Percentiles rank a stretch among this genome's conserved stretches.
These are phyloP conservation scores for Bolborhynchus lineola DNA, from an alignment of 2,113 vertebrate species.

Conservation along the genomic window DNA sequence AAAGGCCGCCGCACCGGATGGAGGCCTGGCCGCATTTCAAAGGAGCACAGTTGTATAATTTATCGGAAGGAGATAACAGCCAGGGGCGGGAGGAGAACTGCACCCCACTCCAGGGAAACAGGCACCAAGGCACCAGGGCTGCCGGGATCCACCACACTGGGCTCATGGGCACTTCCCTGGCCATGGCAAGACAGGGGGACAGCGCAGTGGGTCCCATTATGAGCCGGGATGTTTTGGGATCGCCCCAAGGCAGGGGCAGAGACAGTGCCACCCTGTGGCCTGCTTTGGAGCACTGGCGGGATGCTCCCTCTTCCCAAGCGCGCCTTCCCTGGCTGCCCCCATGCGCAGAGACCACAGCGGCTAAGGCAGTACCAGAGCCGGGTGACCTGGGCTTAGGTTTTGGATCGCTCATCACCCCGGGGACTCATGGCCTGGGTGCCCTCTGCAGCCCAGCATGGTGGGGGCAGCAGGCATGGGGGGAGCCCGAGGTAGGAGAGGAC, in stretches of 20 bases:
- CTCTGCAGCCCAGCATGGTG: background rate
- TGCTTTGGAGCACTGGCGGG: background rate
- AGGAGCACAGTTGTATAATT: slow-evolving; percentile 21
- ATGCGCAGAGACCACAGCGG: rapidly evolving
- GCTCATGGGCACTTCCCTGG: rapidly evolving
- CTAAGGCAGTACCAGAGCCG: rapidly evolving
- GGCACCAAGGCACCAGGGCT: background rate
- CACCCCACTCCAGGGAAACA: background rate
- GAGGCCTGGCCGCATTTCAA: slow-evolving; percentile 17
- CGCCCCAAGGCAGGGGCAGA: background rate
- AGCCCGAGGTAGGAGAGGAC: rapidly evolving
- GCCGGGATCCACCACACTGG: rapidly evolving
- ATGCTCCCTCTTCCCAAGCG: rapidly evolving
- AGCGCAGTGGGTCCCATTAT: background rate
- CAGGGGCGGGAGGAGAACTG: background rate
- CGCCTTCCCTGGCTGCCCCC: rapidly evolving
- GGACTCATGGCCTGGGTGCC: background rate
- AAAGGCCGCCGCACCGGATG: background rate
- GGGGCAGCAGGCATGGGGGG: background rate
- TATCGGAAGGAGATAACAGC: slow-evolving; percentile 13
- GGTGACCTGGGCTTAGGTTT: background rate
- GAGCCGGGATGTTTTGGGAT: background rate
- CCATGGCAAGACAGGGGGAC: rapidly evolving
- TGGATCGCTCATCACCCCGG: background rate
- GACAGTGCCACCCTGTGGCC: background rate